phyloP scores from a whole-genome alignment of 1,140 invertebrate genomes.

The Drosophila arawakana region DNA sequence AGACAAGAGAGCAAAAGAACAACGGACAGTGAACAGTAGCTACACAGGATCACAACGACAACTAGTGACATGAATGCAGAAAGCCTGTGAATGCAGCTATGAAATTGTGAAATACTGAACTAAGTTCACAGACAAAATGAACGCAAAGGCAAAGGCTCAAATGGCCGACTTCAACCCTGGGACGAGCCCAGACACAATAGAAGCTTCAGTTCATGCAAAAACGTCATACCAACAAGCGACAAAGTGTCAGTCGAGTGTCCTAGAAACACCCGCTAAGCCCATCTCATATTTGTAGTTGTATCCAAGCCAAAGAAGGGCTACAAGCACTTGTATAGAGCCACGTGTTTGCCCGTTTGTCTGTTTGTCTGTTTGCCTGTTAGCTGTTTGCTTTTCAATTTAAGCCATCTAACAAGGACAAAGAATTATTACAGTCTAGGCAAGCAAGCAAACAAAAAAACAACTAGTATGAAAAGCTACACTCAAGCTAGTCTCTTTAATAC shows the following conservation, averaged over 20 bases:
- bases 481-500: background rate
- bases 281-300: conserved; percentile 3
- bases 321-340: conserved; percentile 35
- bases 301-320: conserved; percentile 1
- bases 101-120: conserved; percentile 68
- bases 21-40: background rate
- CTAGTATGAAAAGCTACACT: background rate
- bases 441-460: background rate
- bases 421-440: conserved; percentile 63
- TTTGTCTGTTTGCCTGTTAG: conserved; percentile 54
- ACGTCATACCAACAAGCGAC: conserved; percentile 33
- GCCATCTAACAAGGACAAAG: conserved; percentile 45
- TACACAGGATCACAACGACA: conserved; percentile 7
- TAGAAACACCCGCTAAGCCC: background rate
- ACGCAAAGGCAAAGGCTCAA: conserved; percentile 27
- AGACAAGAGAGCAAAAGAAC: background rate
- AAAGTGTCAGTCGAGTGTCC: conserved; percentile 20
- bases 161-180: conserved; percentile 16
- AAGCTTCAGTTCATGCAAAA: conserved; percentile 25
- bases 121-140: conserved; percentile 62
- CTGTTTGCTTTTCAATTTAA: conserved; percentile 71
- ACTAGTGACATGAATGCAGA: conserved; percentile 46
- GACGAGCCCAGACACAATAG: conserved; percentile 26
- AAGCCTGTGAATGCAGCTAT: conserved; percentile 62
- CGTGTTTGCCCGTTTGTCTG: conserved; percentile 49